Evolutionary conservation across 2,888 invertebrate genomes (phyloP).

Genomic region (Lydus trimaculatus): DNA sequence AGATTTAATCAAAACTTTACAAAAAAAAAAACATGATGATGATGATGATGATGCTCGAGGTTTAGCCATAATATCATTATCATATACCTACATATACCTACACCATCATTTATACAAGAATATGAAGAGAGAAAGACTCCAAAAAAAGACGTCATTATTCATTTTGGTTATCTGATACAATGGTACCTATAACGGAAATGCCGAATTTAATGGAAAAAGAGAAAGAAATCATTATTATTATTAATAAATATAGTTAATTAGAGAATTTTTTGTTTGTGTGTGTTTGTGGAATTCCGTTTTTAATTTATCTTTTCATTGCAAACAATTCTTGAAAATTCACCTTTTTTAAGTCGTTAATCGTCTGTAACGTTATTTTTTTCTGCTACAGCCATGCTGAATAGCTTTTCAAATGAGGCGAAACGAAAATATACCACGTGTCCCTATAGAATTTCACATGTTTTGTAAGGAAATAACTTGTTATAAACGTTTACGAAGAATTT

Average conservation of each 20-base stretch:
- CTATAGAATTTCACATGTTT: too few relatives aligned
- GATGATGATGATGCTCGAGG: not conserved
- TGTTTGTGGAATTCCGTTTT: not conserved
- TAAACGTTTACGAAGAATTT: too few relatives aligned
- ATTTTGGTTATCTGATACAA: not conserved
- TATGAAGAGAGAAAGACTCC: not conserved
- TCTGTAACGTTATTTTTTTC: not conserved
- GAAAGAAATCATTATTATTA: not conserved
- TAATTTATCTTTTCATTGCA: not conserved
- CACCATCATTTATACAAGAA: not conserved
- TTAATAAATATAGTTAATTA: not conserved
- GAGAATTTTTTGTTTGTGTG: not conserved
- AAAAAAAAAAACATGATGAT: too few relatives aligned
- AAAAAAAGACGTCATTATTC: not conserved
- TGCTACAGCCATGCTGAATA: not conserved
- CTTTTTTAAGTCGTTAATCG: not conserved
- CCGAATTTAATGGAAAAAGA: not conserved
- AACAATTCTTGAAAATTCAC: not conserved
- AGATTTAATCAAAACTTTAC: constrained; percentile 10
- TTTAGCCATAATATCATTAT: constrained; percentile 8
- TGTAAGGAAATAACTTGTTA: too few relatives aligned
- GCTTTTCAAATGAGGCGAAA: too few relatives aligned
- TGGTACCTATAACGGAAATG: not conserved
- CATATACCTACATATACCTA: too few relatives aligned
- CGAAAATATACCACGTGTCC: too few relatives aligned